Percentiles rank a stretch among this genome's conserved stretches.
These are phyloP conservation scores for Sitta europaea DNA, from an alignment of 2,113 vertebrate genomes.

Conservation along the genomic window DNA sequence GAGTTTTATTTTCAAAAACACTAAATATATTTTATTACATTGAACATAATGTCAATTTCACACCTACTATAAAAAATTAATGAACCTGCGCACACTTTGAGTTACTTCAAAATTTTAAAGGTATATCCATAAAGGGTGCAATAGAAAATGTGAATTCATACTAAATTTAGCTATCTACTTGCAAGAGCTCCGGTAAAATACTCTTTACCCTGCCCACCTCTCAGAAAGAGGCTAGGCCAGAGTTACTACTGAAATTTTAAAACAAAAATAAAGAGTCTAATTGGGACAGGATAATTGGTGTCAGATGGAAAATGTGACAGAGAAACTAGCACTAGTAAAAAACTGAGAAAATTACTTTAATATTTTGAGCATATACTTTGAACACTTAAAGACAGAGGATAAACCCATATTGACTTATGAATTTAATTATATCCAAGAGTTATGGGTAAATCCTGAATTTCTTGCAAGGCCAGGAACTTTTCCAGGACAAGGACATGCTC, in stretches of 20 bases:
- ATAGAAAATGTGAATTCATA: not conserved
- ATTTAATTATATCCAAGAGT: not conserved
- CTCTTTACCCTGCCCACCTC: not conserved
- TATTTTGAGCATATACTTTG: not conserved
- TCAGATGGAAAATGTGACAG: not conserved
- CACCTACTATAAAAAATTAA: not conserved
- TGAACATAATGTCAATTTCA: not conserved
- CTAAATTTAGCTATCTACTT: not conserved
- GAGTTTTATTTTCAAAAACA: not conserved
- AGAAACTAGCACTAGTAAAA: not conserved
- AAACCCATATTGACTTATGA: not conserved
- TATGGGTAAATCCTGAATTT: not conserved
- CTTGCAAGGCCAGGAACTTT: not conserved
- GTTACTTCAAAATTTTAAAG: not conserved
- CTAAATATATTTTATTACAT: not conserved
- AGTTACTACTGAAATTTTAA: not conserved
- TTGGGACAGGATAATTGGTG: not conserved
- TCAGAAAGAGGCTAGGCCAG: not conserved
- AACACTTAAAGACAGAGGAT: not conserved
- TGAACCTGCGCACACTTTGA: fast-evolving
- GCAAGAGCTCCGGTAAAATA: not conserved
- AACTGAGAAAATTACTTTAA: not conserved
- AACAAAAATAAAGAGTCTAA: not conserved
- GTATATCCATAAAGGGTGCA: not conserved
- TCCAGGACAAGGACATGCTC: not conserved